These are phyloP conservation scores for Cynaeus angustus DNA, from an alignment of 2,888 invertebrate species.

Conservation along the genomic window DNA sequence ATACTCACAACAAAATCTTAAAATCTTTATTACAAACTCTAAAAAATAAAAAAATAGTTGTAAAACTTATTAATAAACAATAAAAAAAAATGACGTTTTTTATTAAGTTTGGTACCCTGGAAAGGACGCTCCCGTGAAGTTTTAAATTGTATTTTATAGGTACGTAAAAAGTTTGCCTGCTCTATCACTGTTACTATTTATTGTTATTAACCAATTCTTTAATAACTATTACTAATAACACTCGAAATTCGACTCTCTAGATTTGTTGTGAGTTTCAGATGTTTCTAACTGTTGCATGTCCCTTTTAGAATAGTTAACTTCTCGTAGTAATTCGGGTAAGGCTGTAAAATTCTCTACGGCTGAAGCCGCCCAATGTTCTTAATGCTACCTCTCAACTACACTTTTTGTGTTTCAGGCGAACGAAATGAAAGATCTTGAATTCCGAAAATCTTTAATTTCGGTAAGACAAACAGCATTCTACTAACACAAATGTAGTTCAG, in stretches of 20 bases:
- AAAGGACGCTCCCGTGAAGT: conserved; percentile 42
- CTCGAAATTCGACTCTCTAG: conserved; percentile 54
- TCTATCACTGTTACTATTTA: conserved; percentile 32
- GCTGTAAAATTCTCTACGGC: too few species aligned
- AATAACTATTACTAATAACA: conserved; percentile 60
- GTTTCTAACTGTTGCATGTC: conserved; percentile 55
- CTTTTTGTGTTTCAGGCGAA: conserved; percentile 30
- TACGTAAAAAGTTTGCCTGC: conserved; percentile 60
- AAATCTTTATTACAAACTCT: conserved; percentile 65
- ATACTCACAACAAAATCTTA: conserved; percentile 72
- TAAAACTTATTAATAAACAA: conserved; percentile 67
- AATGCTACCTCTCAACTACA: conserved; percentile 1
- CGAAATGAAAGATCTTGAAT: not conserved
- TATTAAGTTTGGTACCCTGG: conserved; percentile 39
- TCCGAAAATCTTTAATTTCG: too few species aligned
- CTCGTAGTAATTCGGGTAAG: conserved; percentile 12
- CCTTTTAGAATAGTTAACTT: conserved; percentile 27
- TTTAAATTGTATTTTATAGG: conserved; percentile 52
- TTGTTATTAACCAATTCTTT: conserved; percentile 55
- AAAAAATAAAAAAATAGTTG: conserved; percentile 62
- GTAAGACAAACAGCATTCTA: not conserved
- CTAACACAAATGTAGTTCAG: conserved; percentile 34
- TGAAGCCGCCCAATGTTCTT: too few species aligned
- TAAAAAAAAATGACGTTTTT: conserved; percentile 55
- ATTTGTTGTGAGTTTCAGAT: conserved; percentile 71